These are phyloP conservation scores for Tanypteryx hageni DNA, from an alignment of 2,888 invertebrate genomes.

Conservation along the genomic window DNA sequence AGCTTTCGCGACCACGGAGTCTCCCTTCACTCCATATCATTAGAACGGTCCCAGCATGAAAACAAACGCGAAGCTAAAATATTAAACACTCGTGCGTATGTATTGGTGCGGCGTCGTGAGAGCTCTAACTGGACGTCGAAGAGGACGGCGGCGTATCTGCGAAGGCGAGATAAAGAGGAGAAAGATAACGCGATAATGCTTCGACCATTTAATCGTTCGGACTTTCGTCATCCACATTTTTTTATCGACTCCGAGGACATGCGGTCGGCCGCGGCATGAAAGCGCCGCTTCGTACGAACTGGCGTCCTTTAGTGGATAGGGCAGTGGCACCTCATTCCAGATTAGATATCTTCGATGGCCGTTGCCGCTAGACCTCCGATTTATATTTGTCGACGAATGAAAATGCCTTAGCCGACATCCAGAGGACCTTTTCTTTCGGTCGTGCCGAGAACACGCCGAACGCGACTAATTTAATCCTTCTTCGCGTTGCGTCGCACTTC, in stretches of 20 bases:
- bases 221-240: background rate
- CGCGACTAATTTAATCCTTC: too few relatives aligned
- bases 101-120: background rate
- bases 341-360: background rate
- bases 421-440: too few relatives aligned
- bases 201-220: background rate
- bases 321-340: background rate
- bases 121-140: background rate
- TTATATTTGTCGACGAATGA: background rate
- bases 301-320: constrained; percentile 9
- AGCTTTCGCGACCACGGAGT: too few relatives aligned
- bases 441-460: too few relatives aligned
- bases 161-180: background rate
- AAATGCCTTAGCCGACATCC: too few relatives aligned
- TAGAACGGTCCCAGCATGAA: too few relatives aligned
- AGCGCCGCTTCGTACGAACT: background rate
- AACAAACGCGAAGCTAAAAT: too few relatives aligned
- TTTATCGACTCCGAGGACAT: background rate
- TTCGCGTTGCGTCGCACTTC: too few relatives aligned
- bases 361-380: background rate
- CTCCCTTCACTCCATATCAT: too few relatives aligned
- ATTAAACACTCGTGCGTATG: too few relatives aligned
- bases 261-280: background rate
- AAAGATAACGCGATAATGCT: background rate
- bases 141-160: background rate